Conservation (phyloP, 1,140 invertebrate genomes). For the Drosophila pachea region DNA sequence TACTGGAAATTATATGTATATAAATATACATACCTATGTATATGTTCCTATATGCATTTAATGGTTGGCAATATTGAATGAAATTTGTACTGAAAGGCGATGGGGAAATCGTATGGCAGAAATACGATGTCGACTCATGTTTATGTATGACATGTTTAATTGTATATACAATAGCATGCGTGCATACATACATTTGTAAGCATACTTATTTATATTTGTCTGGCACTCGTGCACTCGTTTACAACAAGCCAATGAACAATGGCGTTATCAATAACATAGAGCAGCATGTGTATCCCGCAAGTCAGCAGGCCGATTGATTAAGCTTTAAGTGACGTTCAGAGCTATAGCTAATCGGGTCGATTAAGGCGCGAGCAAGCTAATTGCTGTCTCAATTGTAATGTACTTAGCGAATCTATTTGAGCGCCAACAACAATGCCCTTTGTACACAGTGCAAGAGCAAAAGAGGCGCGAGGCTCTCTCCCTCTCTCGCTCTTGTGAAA, state of each 20-base stretch:
- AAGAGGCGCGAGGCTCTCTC: no score
- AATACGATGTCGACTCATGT: background rate
- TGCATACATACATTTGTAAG: background rate
- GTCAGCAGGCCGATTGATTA: constrained; percentile 28
- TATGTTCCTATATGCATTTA: no score
- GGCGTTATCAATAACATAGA: constrained; percentile 26
- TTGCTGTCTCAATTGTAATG: constrained; percentile 40
- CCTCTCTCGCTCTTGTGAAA: no score
- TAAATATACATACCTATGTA: background rate
- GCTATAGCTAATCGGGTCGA: constrained; percentile 42
- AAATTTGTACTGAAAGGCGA: no score
- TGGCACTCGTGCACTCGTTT: constrained; percentile 24
- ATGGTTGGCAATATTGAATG: no score
- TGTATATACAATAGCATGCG: background rate
- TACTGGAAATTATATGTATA: no score
- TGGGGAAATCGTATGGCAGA: background rate
- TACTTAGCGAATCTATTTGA: constrained; percentile 36
- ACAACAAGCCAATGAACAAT: constrained; percentile 35
- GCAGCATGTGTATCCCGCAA: constrained; percentile 13
- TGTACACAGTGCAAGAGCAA: constrained; percentile 4
- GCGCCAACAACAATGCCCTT: constrained; percentile 30
- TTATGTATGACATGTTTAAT: background rate
- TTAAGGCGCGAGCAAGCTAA: constrained; percentile 42
- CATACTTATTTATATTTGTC: background rate
- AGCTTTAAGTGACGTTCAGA: constrained; percentile 40